Base-by-base conservation (phyloP, 2,888 invertebrate genomes). In the Watsonalla cultraria region DNA sequence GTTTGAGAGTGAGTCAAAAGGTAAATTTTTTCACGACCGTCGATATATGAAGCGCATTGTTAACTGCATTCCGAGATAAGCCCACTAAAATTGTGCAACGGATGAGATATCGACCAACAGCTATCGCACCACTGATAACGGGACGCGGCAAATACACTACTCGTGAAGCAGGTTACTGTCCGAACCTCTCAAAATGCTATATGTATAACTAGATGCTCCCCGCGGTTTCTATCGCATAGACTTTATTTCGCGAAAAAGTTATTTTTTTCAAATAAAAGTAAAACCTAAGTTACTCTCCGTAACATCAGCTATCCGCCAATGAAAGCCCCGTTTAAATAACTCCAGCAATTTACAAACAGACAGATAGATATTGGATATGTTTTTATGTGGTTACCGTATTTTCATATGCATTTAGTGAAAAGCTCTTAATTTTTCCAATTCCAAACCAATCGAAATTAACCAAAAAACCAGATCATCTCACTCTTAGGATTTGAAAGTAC, bases 31-130 rank as follows among this genome's bases (percentile, higher is more conserved):
- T 72, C 58, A 80, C 78, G 76, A 76, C 74, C 66, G 71, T 48
- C 70, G 72, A 75, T 76, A 78, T 77, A 71, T 73, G 75, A 72
- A 68, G 72, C 75, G 72, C 78, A 78, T 71, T 70, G 70, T 70
- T 67, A 68, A 85, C 77, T 87, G 85, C 85, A 86, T 82, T 77
- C 73, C 70, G 70, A 79, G 82, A 87, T 88, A 88, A 82, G 76
- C 61, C 59, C 61, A 64, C 64, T 58, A 74, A 67, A 77, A 75
- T 76, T 80, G 79, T 79, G 81, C 80, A 82, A 74, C 70, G 75
- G 69, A 66, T 71, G 76, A 68, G 73, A 72, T 83, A 86, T 83
- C 82, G 71, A 68, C 68, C 70, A 66, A 69, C 65, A 67, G 75
- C 76, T 85, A 86, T 87, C 87, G 78, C 73, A 62, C 61, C 66